Evolutionary conservation across 2,888 invertebrate genomes (phyloP), one percentile per base, ranked within the genome.

Genomic region (Dorcus hopei): DNA sequence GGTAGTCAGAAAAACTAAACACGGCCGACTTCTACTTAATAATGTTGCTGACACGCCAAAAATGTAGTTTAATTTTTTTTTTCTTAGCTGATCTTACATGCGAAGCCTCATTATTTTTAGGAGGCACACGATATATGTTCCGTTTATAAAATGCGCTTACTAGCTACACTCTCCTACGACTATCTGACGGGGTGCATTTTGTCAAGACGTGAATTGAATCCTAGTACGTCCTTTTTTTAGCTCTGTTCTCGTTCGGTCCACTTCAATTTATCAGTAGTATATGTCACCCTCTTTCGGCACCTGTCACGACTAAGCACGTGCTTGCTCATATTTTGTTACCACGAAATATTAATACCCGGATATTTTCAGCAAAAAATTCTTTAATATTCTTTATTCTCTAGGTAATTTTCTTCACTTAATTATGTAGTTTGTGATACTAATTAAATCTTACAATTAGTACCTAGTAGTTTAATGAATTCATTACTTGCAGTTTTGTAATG

Each of bases 61-160:
- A 74, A 76, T 73, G 71, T 76, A 75, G 75, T 76, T 74, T 72
- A 74, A 74, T 75, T 75, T 75, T 69, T 68, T 70, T 70, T 71
- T 72, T 72, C 70, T 69, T 67, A 33, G 26, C 7, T 33, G 26
- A 33, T 33, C 26, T 33, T 33, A 33, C 26, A 33, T 33, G 26
- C 26, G 26, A 33, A 6, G 26, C 6, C 26, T 33, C 7, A 33
- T 33, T 33, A 33, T 33, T 33, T 33, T 33, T 33, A 33, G 26
- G 26, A 6, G 26, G 26, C 3, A 26, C 6, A 26, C 26, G 26
- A 33, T 33, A 33, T 33, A 59, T 53, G 52, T 49, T 51, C 45
- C n/a, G 16, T 56, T 56, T 57, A 57, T 51, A 51, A 57, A 45
- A 45, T 11, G 33, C 58, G 61, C 61, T 61, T 59, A 61, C 58